phyloP scores from a whole-genome alignment of 2,113 vertebrate species.

The Spea bombifrons region DNA sequence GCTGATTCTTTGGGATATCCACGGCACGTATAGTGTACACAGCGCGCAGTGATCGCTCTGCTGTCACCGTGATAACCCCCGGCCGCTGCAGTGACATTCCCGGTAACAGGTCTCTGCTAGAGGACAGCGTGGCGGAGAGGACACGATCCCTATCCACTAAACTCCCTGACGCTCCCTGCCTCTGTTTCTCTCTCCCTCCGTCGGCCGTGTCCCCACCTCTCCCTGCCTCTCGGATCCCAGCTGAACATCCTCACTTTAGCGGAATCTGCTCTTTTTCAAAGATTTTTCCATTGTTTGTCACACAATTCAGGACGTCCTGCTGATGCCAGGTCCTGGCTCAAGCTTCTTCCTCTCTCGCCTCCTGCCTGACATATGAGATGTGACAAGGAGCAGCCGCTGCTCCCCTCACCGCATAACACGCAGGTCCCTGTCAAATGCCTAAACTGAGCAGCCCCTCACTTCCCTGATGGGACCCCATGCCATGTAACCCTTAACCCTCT shows the following conservation, averaged over 20 bases:
- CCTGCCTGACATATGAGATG: conserved; percentile 39
- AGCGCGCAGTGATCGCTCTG: no score
- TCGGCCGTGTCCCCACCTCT: not conserved
- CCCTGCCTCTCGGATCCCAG: not conserved
- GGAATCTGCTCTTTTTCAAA: conserved; percentile 49
- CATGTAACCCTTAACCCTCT: no score
- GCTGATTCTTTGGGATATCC: no score
- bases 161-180: not conserved
- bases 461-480: not conserved
- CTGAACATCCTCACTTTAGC: conserved; percentile 48
- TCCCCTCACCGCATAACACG: not conserved
- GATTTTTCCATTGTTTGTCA: conserved; percentile 48
- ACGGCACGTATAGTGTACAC: no score
- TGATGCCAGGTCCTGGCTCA: conserved; percentile 44
- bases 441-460: not conserved
- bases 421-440: not conserved
- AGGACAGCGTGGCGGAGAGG: no score
- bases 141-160: no score
- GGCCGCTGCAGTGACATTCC: no score
- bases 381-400: conserved; percentile 42
- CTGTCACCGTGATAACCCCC: no score
- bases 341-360: conserved; percentile 37
- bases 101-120: no score
- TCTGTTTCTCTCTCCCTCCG: conserved; percentile 18
- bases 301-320: conserved; percentile 44